phyloP scores from a whole-genome alignment of 2,888 invertebrate species.

The Corbicula japonica region DNA sequence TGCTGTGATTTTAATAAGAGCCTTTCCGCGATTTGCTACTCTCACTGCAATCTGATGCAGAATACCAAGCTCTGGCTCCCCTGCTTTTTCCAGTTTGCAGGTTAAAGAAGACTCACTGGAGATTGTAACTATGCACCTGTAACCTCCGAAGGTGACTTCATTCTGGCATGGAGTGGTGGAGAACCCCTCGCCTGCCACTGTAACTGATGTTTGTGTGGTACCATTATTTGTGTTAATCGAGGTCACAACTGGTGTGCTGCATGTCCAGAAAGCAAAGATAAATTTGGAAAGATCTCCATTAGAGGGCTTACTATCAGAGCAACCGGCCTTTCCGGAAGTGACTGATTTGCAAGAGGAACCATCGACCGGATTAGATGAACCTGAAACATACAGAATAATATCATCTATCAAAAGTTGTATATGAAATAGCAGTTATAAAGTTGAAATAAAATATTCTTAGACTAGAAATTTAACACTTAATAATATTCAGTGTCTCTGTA shows the following conservation, averaged over 20 bases:
- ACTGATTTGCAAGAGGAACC: constrained; percentile 61
- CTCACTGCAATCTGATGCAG: constrained; percentile 58
- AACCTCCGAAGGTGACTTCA: constrained; percentile 69
- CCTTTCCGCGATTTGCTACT: constrained; percentile 65
- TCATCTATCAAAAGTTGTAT: too few species aligned
- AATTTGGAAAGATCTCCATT: constrained; percentile 62
- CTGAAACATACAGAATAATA: constrained; percentile 40
- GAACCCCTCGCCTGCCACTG: constrained; percentile 70
- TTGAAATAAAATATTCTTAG: too few species aligned
- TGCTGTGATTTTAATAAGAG: constrained; percentile 54
- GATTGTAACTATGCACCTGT: constrained; percentile 42
- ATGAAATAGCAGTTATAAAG: too few species aligned
- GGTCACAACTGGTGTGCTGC: constrained; percentile 68
- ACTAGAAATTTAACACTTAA: background rate
- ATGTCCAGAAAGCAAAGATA: constrained; percentile 68
- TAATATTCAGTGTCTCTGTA: background rate
- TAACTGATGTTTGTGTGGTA: constrained; percentile 64
- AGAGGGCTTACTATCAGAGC: constrained; percentile 55
- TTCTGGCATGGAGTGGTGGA: constrained; percentile 70
- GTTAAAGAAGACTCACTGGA: constrained; percentile 41
- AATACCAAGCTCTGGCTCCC: constrained; percentile 58
- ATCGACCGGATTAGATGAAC: constrained; percentile 57
- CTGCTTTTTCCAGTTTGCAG: constrained; percentile 54
- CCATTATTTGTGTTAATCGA: constrained; percentile 63
- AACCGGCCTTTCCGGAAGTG: constrained; percentile 50